Percentiles rank a stretch among this genome's conserved stretches.
Conservation (phyloP, 2,113 vertebrate genomes). For the Argyrosomus japonicus region DNA sequence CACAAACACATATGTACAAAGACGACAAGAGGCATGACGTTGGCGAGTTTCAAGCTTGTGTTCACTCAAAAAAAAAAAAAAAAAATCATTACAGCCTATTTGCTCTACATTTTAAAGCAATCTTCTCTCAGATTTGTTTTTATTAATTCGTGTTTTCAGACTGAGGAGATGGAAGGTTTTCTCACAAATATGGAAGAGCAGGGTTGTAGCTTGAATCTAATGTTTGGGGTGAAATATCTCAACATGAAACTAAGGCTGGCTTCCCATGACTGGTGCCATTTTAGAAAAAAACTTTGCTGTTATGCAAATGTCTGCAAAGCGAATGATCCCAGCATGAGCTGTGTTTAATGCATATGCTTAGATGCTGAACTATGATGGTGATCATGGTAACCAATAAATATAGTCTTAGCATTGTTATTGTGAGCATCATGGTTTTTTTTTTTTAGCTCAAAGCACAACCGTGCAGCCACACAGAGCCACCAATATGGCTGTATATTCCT, state of each 20-base stretch:
- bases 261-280: background rate
- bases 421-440: background rate
- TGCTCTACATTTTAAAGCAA: slow-evolving; percentile 41
- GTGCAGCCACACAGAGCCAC: background rate
- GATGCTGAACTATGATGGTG: background rate
- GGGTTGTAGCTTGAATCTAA: slow-evolving; percentile 15
- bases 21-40: background rate
- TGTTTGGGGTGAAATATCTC: background rate
- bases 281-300: background rate
- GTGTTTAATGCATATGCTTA: background rate
- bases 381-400: background rate
- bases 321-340: background rate
- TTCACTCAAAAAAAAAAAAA: slow-evolving; percentile 12
- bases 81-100: slow-evolving; percentile 16
- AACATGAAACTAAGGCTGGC: background rate
- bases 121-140: slow-evolving; percentile 49
- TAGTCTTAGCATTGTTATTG: background rate
- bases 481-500: background rate
- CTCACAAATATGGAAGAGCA: background rate
- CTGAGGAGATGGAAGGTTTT: slow-evolving; percentile 24
- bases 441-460: background rate
- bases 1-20: background rate
- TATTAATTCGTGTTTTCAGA: slow-evolving; percentile 52
- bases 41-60: background rate
- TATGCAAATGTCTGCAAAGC: background rate